A percentile compares a stretch with the other conserved stretches of the same genome.
Evolutionary conservation across 2,888 invertebrate species (phyloP).

Genomic region (Lamproptera curius): DNA sequence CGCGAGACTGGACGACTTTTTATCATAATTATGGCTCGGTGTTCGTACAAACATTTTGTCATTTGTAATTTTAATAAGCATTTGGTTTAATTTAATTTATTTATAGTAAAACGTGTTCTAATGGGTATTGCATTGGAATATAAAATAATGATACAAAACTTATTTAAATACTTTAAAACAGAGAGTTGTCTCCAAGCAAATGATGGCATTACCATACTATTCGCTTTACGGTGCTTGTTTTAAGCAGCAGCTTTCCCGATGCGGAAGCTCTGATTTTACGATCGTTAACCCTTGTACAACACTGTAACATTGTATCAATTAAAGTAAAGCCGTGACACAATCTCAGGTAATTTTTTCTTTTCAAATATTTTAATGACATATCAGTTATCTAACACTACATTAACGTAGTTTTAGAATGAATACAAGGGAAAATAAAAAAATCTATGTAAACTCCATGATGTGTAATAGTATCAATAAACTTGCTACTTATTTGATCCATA

Average conservation of each 20-base stretch:
- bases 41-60: background rate
- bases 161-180: conserved; percentile 14
- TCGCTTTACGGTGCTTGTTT: conserved; percentile 17
- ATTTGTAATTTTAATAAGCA: background rate
- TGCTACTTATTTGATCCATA: no score
- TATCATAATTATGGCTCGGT: background rate
- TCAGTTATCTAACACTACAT: no score
- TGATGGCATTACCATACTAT: conserved; percentile 20
- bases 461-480: no score
- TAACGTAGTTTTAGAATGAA: no score
- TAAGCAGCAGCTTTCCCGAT: conserved; percentile 13
- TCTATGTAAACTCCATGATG: no score
- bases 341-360: no score
- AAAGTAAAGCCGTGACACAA: conserved; percentile 3
- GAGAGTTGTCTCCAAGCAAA: conserved; percentile 4
- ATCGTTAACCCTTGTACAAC: conserved; percentile 20
- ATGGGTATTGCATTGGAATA: background rate
- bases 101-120: conserved; percentile 2
- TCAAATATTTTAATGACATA: no score
- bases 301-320: no score
- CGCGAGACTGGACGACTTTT: background rate
- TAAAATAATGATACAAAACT: background rate
- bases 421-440: no score
- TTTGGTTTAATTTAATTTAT: background rate
- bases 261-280: conserved; percentile 16